phyloP scores from a whole-genome alignment of 2,888 invertebrate species.

The Conus canariensis region DNA sequence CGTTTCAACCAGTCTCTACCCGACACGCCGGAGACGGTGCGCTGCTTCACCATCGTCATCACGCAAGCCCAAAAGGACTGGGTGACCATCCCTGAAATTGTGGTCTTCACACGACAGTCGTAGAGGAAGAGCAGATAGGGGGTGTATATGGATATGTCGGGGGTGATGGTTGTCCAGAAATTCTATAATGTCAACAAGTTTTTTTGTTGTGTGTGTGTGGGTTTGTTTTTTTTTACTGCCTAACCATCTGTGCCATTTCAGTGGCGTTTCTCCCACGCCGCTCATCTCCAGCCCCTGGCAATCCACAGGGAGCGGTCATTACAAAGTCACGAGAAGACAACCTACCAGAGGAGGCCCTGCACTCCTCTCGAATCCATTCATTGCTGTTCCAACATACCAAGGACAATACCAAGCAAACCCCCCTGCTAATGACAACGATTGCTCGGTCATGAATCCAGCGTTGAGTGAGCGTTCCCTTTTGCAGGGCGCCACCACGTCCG shows the following conservation, averaged over 20 bases:
- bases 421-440: too few species aligned
- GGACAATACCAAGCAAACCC: too few species aligned
- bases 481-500: too few species aligned
- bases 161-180: not conserved
- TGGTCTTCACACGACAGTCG: slow-evolving; percentile 3
- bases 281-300: too few species aligned
- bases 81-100: slow-evolving; percentile 43
- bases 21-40: not conserved
- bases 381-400: too few species aligned
- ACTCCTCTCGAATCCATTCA: too few species aligned
- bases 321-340: too few species aligned
- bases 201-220: not conserved
- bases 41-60: slow-evolving; percentile 43
- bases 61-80: slow-evolving; percentile 41
- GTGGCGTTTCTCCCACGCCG: too few species aligned
- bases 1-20: slow-evolving; percentile 27
- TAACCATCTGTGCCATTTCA: not conserved
- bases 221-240: not conserved
- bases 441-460: too few species aligned
- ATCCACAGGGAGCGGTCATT: too few species aligned
- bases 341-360: too few species aligned
- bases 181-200: not conserved
- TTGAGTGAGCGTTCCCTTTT: too few species aligned
- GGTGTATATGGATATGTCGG: not conserved
- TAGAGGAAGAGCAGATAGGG: not conserved